Conservation (phyloP, 2,113 vertebrate genomes). For the Amphiprion percula region DNA sequence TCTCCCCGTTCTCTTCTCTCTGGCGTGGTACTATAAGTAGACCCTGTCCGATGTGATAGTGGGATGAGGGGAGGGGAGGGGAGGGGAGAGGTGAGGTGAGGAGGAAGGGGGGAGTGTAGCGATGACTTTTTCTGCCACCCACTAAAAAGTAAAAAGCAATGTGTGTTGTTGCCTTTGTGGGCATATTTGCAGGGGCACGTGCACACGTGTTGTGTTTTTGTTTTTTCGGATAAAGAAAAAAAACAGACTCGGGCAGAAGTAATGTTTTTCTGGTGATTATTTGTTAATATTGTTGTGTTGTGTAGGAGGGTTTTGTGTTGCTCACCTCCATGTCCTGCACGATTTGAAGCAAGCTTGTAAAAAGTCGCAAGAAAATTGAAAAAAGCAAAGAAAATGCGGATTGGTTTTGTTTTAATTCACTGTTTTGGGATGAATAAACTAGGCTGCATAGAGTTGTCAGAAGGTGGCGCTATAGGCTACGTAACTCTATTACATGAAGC, state of each 20-base stretch:
- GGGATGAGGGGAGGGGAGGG: slow-evolving; percentile 56
- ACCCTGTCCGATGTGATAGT: slow-evolving; percentile 81
- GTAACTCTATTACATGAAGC: no score
- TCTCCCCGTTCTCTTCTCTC: slow-evolving; percentile 74
- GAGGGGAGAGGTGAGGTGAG: slow-evolving; percentile 16
- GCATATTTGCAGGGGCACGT: slow-evolving; percentile 1
- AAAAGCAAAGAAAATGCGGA: no score
- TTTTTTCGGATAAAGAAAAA: background rate
- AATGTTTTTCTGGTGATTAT: slow-evolving; percentile 4
- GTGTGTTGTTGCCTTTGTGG: slow-evolving; percentile 10
- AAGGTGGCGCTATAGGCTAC: no score
- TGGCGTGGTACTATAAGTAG: slow-evolving; percentile 76
- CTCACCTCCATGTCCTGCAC: background rate
- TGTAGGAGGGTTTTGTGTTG: background rate
- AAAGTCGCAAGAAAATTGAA: no score
- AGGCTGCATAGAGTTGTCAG: no score
- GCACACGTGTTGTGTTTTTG: background rate
- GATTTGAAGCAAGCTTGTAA: no score
- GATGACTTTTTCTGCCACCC: slow-evolving; percentile 64
- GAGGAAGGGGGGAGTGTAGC: slow-evolving; percentile 7
- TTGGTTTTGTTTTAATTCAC: no score
- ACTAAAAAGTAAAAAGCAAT: slow-evolving; percentile 38
- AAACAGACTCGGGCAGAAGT: slow-evolving; percentile 8
- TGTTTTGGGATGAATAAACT: no score
- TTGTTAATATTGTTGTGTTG: background rate